These are phyloP conservation scores for Eretmocerus hayati DNA, from an alignment of 2,888 invertebrate genomes.

Conservation along the genomic window DNA sequence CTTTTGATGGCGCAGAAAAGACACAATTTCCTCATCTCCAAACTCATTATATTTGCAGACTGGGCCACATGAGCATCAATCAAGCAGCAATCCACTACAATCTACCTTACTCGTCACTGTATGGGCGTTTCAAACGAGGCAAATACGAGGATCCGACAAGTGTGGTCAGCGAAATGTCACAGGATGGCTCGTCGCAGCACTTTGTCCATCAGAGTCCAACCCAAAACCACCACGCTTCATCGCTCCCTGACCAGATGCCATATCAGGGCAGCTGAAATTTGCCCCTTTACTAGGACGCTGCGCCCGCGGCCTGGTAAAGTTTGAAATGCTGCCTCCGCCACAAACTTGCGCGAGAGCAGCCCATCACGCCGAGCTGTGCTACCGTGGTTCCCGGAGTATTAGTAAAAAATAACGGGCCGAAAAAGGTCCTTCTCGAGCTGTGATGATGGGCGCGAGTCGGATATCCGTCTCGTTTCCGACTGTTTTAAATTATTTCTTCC, in stretches of 20 bases:
- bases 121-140: conserved; percentile 81
- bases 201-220: conserved; percentile 45
- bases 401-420: too few species aligned
- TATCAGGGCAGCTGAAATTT: conserved; percentile 48
- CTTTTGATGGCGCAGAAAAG: too few species aligned
- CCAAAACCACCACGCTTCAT: conserved; percentile 44
- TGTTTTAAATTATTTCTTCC: background rate
- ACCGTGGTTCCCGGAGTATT: too few species aligned
- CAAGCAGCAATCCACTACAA: conserved; percentile 90
- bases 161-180: conserved; percentile 42
- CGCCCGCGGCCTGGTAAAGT: conserved; percentile 18
- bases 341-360: background rate
- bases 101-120: conserved; percentile 81
- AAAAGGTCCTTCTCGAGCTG: too few species aligned
- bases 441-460: too few species aligned
- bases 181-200: conserved; percentile 44
- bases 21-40: too few species aligned
- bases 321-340: too few species aligned
- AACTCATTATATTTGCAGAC: conserved; percentile 52
- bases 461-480: background rate
- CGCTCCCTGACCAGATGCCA: conserved; percentile 46
- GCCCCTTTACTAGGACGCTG: conserved; percentile 40
- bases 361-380: background rate
- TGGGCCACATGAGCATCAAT: conserved; percentile 89
- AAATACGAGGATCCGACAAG: conserved; percentile 63